phyloP scores from a whole-genome alignment of 2,888 invertebrate species.

The Selenia dentaria region DNA sequence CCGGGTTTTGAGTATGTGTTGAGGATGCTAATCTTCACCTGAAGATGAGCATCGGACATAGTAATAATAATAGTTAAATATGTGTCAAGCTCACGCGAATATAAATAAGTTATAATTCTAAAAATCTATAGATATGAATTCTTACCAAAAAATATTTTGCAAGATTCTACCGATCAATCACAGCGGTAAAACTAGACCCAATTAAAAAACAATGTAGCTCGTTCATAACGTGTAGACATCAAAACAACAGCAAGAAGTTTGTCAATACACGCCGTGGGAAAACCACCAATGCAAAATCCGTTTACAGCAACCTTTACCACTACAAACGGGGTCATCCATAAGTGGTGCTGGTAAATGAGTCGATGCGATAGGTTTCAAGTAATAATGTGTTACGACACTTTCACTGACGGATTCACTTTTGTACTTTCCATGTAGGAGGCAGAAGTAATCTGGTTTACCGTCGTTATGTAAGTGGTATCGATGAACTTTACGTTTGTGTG shows the following conservation, averaged over 20 bases:
- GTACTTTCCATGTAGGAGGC: constrained; percentile 38
- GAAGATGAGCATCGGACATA: too few relatives aligned
- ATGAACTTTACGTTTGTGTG: constrained; percentile 19
- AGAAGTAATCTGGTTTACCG: constrained; percentile 39
- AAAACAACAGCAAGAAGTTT: constrained; percentile 11
- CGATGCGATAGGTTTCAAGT: constrained; percentile 40
- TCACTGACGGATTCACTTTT: constrained; percentile 48
- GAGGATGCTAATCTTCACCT: too few relatives aligned
- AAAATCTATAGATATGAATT: too few relatives aligned
- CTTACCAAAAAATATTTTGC: too few relatives aligned
- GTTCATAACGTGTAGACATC: constrained; percentile 7
- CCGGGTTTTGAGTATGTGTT: too few relatives aligned
- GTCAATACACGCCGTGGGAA: constrained; percentile 28
- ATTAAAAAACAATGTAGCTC: too few relatives aligned
- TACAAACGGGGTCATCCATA: constrained; percentile 24
- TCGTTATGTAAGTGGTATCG: constrained; percentile 35
- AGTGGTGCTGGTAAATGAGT: constrained; percentile 33
- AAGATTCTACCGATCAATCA: neutral
- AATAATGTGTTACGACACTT: constrained; percentile 38
- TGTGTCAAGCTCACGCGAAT: too few relatives aligned
- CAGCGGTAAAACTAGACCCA: neutral
- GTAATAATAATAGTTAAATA: too few relatives aligned
- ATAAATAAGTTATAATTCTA: too few relatives aligned
- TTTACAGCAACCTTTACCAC: constrained; percentile 8
- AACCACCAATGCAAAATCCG: constrained; percentile 29